These are phyloP conservation scores for Oplegnathus fasciatus DNA, from an alignment of 2,113 vertebrate genomes.

Conservation along the genomic window DNA sequence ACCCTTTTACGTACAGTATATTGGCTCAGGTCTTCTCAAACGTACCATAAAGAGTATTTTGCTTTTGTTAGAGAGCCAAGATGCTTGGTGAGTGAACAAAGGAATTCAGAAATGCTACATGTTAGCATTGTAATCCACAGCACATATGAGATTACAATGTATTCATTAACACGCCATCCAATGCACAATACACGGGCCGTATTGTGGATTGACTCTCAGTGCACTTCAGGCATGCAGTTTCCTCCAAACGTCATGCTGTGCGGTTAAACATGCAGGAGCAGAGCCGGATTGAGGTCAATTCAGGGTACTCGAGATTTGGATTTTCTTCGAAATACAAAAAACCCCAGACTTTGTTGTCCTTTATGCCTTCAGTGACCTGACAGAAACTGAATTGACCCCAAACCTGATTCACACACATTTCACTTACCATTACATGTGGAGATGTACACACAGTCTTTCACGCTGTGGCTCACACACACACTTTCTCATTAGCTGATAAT, in stretches of 20 bases:
- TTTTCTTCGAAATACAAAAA: too few relatives aligned
- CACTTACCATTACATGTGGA: slow-evolving; percentile 17
- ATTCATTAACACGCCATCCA: not conserved
- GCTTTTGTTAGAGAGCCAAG: slow-evolving; percentile 37
- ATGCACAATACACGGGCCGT: slow-evolving; percentile 17
- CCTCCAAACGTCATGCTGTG: slow-evolving; percentile 36
- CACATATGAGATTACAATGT: slow-evolving; percentile 46
- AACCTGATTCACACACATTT: not conserved
- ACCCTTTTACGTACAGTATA: not conserved
- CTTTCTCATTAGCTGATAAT: not conserved
- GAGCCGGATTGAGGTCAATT: not conserved
- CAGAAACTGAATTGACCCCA: slow-evolving; percentile 7
- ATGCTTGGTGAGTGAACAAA: slow-evolving; percentile 25
- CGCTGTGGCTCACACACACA: slow-evolving; percentile 26
- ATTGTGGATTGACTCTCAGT: slow-evolving; percentile 18
- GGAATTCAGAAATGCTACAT: slow-evolving; percentile 1
- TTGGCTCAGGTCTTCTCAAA: slow-evolving; percentile 2
- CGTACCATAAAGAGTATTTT: not conserved
- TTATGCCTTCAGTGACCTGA: not conserved
- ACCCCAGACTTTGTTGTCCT: not conserved
- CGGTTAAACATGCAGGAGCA: slow-evolving; percentile 60
- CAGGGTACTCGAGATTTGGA: too few relatives aligned
- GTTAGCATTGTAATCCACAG: slow-evolving; percentile 50
- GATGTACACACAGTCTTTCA: slow-evolving; percentile 14
- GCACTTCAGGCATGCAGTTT: slow-evolving; percentile 32